Conservation (phyloP, 2,888 invertebrate species). For the Megastigmus dorsalis region DNA sequence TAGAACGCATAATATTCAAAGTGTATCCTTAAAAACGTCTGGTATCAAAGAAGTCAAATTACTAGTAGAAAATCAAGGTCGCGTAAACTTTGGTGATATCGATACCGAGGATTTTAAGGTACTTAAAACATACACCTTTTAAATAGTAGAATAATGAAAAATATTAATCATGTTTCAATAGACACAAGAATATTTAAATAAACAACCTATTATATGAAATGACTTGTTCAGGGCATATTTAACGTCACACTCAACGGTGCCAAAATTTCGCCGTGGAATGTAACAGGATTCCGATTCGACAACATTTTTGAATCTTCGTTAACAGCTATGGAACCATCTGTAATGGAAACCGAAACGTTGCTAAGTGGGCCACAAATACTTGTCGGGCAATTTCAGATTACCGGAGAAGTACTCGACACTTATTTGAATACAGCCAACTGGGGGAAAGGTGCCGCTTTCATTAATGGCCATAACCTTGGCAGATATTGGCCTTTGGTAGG, state of each 20-base stretch:
- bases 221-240: conserved; percentile 59
- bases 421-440: conserved; percentile 87
- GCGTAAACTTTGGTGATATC: conserved; percentile 81
- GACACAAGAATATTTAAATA: too few species aligned
- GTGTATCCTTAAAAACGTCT: conserved; percentile 53
- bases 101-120: conserved; percentile 74
- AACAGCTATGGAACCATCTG: background rate
- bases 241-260: conserved; percentile 55
- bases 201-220: background rate
- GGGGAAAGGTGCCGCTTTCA: conserved; percentile 89
- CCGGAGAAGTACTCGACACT: conserved; percentile 80
- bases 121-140: conserved; percentile 9
- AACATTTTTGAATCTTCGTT: conserved; percentile 18
- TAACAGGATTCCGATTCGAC: conserved; percentile 58
- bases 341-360: conserved; percentile 53
- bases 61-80: conserved; percentile 86
- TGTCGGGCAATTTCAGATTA: conserved; percentile 67
- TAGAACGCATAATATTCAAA: conserved; percentile 60
- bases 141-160: background rate
- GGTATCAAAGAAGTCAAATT: conserved; percentile 66
- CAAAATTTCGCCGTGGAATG: conserved; percentile 56
- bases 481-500: conserved; percentile 86
- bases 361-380: conserved; percentile 65
- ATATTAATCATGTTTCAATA: background rate
- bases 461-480: conserved; percentile 91